Conservation (phyloP, 2,113 vertebrate species). For the Salminus brasiliensis region DNA sequence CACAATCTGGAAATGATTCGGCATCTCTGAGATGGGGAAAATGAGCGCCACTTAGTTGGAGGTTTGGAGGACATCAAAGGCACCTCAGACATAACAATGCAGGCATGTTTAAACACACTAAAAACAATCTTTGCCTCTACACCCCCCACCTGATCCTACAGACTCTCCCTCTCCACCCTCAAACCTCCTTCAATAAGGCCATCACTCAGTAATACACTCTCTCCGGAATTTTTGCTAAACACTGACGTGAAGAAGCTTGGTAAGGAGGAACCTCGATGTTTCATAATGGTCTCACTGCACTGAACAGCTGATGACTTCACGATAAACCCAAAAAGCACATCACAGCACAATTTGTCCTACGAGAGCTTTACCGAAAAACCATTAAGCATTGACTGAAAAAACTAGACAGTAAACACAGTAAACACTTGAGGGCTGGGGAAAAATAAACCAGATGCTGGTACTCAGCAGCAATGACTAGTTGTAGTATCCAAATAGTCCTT, state of each 20-base stretch:
- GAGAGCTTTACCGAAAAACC: not conserved
- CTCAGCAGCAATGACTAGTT: too few relatives aligned
- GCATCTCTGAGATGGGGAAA: constrained; percentile 59
- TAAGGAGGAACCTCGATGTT: not conserved
- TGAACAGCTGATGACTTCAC: not conserved
- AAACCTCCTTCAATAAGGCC: not conserved
- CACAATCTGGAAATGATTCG: constrained; percentile 58
- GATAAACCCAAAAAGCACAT: not conserved
- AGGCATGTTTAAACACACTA: constrained; percentile 75
- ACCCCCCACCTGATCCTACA: constrained; percentile 30
- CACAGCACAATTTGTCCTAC: not conserved
- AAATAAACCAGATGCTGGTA: too few relatives aligned
- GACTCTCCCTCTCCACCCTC: not conserved
- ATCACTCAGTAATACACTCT: not conserved
- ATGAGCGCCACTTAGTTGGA: constrained; percentile 76
- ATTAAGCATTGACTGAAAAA: too few relatives aligned
- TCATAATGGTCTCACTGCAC: not conserved
- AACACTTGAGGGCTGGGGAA: too few relatives aligned
- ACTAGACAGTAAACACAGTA: too few relatives aligned
- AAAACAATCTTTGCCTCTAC: constrained; percentile 37
- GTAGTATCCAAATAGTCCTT: too few relatives aligned
- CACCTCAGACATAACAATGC: constrained; percentile 74
- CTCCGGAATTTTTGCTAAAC: not conserved
- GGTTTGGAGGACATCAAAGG: constrained; percentile 79
- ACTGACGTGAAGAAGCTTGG: not conserved